These are phyloP conservation scores for Pantherophis alleghaniensis DNA, from an alignment of 2,797 vertebrate species.

Conservation along the genomic window DNA sequence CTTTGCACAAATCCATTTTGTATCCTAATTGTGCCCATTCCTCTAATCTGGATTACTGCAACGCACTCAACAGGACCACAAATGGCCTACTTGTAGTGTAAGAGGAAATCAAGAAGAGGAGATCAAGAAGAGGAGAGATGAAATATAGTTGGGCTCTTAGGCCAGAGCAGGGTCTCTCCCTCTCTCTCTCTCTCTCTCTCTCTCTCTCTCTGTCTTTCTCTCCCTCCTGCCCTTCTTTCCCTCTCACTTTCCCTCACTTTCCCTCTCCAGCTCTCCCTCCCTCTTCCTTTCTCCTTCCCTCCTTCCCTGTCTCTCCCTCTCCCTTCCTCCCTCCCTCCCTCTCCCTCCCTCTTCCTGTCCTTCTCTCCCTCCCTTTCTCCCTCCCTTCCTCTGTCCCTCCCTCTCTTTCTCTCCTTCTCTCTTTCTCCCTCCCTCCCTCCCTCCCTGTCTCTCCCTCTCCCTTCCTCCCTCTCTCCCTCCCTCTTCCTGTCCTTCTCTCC, in stretches of 20 bases:
- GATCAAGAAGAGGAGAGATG: not conserved
- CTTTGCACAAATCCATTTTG: not conserved
- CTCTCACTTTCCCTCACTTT: too few relatives aligned
- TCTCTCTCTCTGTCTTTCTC: too few relatives aligned
- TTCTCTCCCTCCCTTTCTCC: fast-evolving
- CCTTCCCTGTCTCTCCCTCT: too few relatives aligned
- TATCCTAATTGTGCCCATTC: not conserved
- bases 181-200: fast-evolving
- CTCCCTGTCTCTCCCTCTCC: too few relatives aligned
- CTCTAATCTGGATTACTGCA: not conserved
- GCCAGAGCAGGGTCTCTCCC: not conserved
- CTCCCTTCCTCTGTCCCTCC: too few relatives aligned
- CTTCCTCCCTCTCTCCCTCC: not conserved
- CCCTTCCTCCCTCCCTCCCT: too few relatives aligned
- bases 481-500: too few relatives aligned
- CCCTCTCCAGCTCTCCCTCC: too few relatives aligned
- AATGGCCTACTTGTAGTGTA: not conserved
- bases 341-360: too few relatives aligned
- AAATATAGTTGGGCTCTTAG: not conserved
- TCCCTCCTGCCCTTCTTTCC: too few relatives aligned
- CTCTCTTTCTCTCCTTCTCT: too few relatives aligned
- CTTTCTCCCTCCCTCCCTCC: fast-evolving
- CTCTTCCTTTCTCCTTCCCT: too few relatives aligned
- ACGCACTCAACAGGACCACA: not conserved
- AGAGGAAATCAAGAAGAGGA: not conserved